Percentiles rank a stretch among this genome's conserved stretches.
These are phyloP conservation scores for Bombus soroeensis DNA, from an alignment of 1,140 invertebrate species.

Conservation along the genomic window DNA sequence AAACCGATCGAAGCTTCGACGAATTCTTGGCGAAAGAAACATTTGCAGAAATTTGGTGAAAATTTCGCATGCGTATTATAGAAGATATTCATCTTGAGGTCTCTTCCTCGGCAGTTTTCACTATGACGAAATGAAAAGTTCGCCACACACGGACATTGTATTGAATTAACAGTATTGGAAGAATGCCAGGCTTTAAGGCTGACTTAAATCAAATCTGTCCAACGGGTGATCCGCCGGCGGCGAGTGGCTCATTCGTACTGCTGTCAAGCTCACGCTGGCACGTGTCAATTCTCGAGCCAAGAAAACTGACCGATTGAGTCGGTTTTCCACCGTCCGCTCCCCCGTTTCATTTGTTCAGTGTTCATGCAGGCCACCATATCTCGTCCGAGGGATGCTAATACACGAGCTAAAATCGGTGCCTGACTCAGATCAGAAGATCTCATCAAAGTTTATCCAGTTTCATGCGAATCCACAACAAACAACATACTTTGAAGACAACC, in stretches of 20 bases:
- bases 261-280: constrained; percentile 56
- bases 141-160: constrained; percentile 10
- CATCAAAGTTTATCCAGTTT: background rate
- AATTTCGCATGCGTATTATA: no score
- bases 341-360: background rate
- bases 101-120: background rate
- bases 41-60: no score
- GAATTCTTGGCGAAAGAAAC: no score
- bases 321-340: background rate
- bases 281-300: constrained; percentile 62
- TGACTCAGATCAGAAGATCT: background rate
- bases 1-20: no score
- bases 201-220: constrained; percentile 60
- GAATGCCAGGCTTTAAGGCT: constrained; percentile 40
- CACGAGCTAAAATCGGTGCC: constrained; percentile 10
- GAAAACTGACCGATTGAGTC: constrained; percentile 42
- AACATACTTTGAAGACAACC: background rate
- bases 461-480: background rate
- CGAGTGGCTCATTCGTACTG: constrained; percentile 45
- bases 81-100: no score
- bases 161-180: constrained; percentile 52
- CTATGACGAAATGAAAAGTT: background rate
- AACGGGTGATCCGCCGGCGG: constrained; percentile 43
- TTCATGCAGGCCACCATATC: background rate
- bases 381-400: background rate